Percentiles rank a stretch among this genome's conserved stretches.
phyloP scores from a whole-genome alignment of 2,888 invertebrate species.

The Vandiemenella viatica region DNA sequence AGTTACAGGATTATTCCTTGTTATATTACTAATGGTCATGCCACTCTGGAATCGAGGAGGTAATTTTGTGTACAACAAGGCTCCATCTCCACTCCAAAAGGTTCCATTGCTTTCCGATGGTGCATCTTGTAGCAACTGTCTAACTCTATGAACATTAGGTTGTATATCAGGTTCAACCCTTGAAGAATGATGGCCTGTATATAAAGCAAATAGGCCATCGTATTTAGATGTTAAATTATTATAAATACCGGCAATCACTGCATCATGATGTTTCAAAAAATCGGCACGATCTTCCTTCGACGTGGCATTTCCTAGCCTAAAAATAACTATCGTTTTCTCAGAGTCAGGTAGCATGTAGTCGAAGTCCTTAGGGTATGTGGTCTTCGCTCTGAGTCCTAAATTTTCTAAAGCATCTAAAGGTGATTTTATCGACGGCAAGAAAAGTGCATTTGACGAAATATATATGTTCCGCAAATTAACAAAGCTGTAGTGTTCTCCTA shows the following conservation, averaged over 20 bases:
- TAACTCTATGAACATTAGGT: slow-evolving; percentile 8
- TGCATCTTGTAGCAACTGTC: not conserved
- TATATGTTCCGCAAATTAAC: slow-evolving; percentile 29
- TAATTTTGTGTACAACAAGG: no score
- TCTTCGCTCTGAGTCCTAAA: no score
- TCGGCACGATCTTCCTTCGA: slow-evolving; percentile 35
- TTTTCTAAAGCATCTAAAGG: no score
- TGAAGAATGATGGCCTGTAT: slow-evolving; percentile 41
- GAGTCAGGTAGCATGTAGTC: slow-evolving; percentile 4
- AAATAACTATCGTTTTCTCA: slow-evolving; percentile 7
- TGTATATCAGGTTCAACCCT: slow-evolving; percentile 25
- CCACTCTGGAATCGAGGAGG: no score
- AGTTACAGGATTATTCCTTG: no score
- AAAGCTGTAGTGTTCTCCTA: slow-evolving; percentile 26
- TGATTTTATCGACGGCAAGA: slow-evolving; percentile 42
- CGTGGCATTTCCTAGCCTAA: slow-evolving; percentile 20
- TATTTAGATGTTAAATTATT: slow-evolving; percentile 32
- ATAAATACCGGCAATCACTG: slow-evolving; percentile 36
- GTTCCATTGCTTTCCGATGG: no score
- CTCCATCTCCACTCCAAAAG: no score
- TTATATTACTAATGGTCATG: no score
- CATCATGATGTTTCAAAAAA: slow-evolving; percentile 41
- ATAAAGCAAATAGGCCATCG: slow-evolving; percentile 37
- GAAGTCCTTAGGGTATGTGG: no score
- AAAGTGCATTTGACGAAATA: slow-evolving; percentile 32